Conservation (phyloP, 2,888 invertebrate species). For the Zele albiditarsus region DNA sequence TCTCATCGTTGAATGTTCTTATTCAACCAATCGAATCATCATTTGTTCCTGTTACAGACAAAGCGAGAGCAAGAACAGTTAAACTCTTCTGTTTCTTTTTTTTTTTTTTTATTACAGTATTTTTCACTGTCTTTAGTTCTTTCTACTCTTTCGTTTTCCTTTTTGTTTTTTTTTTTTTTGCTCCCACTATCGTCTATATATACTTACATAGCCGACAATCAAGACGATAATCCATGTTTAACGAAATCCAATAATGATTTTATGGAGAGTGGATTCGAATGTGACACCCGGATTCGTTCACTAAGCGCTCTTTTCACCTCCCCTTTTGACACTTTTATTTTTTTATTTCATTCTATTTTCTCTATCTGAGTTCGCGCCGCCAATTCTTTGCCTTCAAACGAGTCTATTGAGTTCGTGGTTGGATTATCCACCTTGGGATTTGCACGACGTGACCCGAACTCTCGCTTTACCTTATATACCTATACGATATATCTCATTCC, state of each 20-base stretch:
- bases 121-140: background rate
- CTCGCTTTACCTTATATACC: conserved; percentile 13
- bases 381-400: conserved; percentile 3
- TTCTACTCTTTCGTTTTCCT: conserved; percentile 3
- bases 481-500: background rate
- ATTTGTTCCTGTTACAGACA: background rate
- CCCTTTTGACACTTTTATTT: conserved; percentile 26
- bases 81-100: background rate
- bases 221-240: conserved; percentile 47
- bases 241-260: conserved; percentile 51
- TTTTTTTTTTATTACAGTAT: background rate
- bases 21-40: background rate
- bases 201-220: conserved; percentile 27
- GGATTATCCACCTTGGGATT: conserved; percentile 35
- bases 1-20: background rate
- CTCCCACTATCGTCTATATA: conserved; percentile 4
- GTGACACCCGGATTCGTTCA: conserved; percentile 39
- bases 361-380: conserved; percentile 11
- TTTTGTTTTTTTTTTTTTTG: conserved; percentile 1
- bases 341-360: conserved; percentile 11
- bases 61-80: background rate
- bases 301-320: conserved; percentile 41
- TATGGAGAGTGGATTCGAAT: conserved; percentile 48
- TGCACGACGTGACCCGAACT: conserved; percentile 27
- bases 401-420: conserved; percentile 24